Percentiles rank a stretch among this genome's conserved stretches.
Conservation (phyloP, 2,113 vertebrate species). For the Sporophila hypoxantha region DNA sequence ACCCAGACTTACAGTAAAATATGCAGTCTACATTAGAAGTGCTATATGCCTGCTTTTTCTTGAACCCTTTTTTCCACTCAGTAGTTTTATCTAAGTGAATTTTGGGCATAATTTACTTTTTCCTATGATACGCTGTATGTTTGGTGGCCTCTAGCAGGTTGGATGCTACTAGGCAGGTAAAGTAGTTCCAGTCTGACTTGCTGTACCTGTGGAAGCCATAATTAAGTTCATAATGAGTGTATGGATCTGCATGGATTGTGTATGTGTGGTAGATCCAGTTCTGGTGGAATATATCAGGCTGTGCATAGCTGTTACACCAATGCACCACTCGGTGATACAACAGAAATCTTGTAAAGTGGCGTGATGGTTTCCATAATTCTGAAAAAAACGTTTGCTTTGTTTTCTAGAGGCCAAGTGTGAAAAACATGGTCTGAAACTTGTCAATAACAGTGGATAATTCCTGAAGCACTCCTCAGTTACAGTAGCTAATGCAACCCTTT, state of each 20-base stretch:
- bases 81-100: not conserved
- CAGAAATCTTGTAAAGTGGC: fast-evolving
- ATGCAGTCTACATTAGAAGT: not conserved
- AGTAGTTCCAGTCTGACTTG: not conserved
- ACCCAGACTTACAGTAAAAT: not conserved
- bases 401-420: not conserved
- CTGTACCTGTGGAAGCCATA: not conserved
- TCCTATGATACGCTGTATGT: not conserved
- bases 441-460: not conserved
- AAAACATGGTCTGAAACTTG: not conserved
- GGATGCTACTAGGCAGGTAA: not conserved
- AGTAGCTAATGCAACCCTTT: not conserved
- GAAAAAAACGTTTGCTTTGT: not conserved
- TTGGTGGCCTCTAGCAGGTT: not conserved
- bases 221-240: not conserved
- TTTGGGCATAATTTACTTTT: not conserved
- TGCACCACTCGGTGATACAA: not conserved
- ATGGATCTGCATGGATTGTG: not conserved
- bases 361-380: not conserved
- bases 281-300: not conserved
- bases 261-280: not conserved
- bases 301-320: not conserved
- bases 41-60: not conserved
- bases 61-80: not conserved
- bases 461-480: not conserved